These are phyloP conservation scores for Lynx canadensis DNA, from an alignment of 2,113 vertebrate genomes.

Conservation along the genomic window DNA sequence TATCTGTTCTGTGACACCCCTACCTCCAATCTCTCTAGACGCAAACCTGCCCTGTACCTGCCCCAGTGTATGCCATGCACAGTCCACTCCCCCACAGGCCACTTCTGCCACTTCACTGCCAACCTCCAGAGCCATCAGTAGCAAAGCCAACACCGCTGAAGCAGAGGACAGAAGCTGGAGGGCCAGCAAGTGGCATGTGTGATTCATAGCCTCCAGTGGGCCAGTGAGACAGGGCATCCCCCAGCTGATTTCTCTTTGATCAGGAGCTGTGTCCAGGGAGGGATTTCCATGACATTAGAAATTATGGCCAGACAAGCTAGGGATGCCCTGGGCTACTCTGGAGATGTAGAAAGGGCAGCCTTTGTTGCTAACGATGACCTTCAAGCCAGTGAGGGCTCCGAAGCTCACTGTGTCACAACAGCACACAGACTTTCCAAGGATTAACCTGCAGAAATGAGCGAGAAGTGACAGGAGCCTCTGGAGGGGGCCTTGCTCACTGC, in stretches of 20 bases:
- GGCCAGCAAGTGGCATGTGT: background rate
- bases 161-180: background rate
- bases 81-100: too few relatives aligned
- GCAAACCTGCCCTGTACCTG: background rate
- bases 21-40: background rate
- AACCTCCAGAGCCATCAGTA: background rate
- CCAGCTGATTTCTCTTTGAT: background rate
- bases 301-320: background rate
- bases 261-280: slow-evolving; percentile 2
- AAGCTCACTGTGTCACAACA: background rate
- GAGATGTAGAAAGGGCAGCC: slow-evolving; percentile 4
- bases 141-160: too few relatives aligned
- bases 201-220: background rate
- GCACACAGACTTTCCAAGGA: background rate
- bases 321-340: slow-evolving; percentile 22
- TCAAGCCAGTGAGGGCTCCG: slow-evolving; percentile 42
- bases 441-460: slow-evolving; percentile 27
- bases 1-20: background rate
- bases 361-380: slow-evolving; percentile 53
- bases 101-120: background rate
- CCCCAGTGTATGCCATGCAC: rapidly evolving
- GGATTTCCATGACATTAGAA: slow-evolving; percentile 24
- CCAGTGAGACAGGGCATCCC: background rate
- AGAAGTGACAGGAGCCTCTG: slow-evolving; percentile 14
- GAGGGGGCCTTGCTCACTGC: background rate